These are phyloP conservation scores for Pyrgilauda ruficollis DNA, from an alignment of 2,113 vertebrate genomes.

Conservation along the genomic window DNA sequence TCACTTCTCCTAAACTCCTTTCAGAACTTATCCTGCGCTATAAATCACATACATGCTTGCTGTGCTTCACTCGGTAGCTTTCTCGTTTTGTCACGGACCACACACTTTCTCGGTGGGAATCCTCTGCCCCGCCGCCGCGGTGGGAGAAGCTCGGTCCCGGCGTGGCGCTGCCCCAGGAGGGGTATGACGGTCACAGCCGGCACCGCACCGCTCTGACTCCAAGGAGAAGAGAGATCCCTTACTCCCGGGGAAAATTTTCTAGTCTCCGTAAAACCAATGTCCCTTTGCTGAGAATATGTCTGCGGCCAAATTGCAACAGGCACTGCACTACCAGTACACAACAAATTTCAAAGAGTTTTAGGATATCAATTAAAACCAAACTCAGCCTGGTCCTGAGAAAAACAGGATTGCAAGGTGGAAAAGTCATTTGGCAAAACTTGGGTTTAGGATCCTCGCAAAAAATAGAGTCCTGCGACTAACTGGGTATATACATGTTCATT, in stretches of 20 bases:
- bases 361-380: not conserved
- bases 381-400: not conserved
- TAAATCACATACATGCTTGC: not conserved
- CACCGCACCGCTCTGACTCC: rapidly evolving
- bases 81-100: not conserved
- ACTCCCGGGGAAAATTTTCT: not conserved
- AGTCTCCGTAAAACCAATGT: not conserved
- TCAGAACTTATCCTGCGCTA: conserved; percentile 17
- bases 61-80: not conserved
- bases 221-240: not conserved
- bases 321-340: not conserved
- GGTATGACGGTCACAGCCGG: rapidly evolving
- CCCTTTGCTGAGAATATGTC: not conserved
- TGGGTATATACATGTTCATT: not conserved
- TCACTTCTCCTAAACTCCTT: conserved; percentile 57
- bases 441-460: not conserved
- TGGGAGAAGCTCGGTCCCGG: rapidly evolving
- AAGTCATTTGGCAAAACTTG: not conserved
- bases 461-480: not conserved
- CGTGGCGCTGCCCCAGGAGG: not conserved
- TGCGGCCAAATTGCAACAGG: not conserved
- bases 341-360: not conserved
- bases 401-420: not conserved
- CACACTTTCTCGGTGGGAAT: not conserved
- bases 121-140: not conserved